A percentile compares a stretch with the other conserved stretches of the same genome.
Conservation (phyloP, 2,797 vertebrate genomes). For the Melanotaenia parkinsoni region DNA sequence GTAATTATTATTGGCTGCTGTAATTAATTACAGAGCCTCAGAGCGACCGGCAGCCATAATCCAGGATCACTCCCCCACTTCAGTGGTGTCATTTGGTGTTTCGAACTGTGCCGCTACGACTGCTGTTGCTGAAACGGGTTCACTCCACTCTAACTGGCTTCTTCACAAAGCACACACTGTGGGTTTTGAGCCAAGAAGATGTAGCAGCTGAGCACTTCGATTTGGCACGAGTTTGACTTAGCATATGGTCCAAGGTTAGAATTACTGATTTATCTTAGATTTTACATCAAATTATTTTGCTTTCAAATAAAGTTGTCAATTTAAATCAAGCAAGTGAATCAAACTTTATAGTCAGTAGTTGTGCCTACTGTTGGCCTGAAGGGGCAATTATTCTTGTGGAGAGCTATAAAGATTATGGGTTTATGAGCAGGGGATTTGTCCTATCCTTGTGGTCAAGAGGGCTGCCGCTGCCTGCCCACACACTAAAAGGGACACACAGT, state of each 20-base stretch:
- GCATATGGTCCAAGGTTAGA: slow-evolving; percentile 44
- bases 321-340: slow-evolving; percentile 28
- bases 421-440: slow-evolving; percentile 67
- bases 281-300: slow-evolving; percentile 34
- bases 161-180: neutral
- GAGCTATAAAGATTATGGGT: slow-evolving; percentile 63
- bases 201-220: neutral
- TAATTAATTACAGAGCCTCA: slow-evolving; percentile 71
- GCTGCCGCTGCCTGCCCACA: slow-evolving; percentile 46
- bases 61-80: slow-evolving; percentile 43
- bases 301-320: slow-evolving; percentile 43
- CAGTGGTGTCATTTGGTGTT: slow-evolving; percentile 35
- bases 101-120: neutral
- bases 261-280: slow-evolving; percentile 27
- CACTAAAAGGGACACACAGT: slow-evolving; percentile 42
- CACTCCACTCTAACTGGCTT: neutral
- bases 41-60: slow-evolving; percentile 52
- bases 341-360: slow-evolving; percentile 38
- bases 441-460: slow-evolving; percentile 61
- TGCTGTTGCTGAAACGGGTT: neutral
- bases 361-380: slow-evolving; percentile 45
- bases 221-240: slow-evolving; percentile 25
- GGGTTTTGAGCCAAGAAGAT: slow-evolving; percentile 1
- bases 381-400: slow-evolving; percentile 51
- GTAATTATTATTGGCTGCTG: slow-evolving; percentile 74